Evolutionary conservation across 2,888 invertebrate genomes (phyloP), one percentile per base, ranked within the genome.

Genomic region (Andrena bicolor): DNA sequence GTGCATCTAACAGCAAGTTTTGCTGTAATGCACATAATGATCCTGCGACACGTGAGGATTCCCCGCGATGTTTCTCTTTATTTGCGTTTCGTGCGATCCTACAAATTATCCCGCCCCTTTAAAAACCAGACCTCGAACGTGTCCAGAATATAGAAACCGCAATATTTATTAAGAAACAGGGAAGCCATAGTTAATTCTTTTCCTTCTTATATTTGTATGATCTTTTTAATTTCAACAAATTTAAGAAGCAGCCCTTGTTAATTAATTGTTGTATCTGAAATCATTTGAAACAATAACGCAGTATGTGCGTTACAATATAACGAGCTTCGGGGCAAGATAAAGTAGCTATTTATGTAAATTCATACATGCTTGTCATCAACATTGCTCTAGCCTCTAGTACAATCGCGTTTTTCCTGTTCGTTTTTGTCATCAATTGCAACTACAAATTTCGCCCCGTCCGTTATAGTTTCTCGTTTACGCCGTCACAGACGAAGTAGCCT

Each of bases 1-100:
- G 51, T 73, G 68, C 65, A 77, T 68, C 75, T 70, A 64, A 68
- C 80, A 56, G 73, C 82, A 41, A 83, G 83, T 81, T 85, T 84
- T 61, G 76, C 68, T 61, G 77, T 75, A 81, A 76, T 74, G 60
- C 70, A 61, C 72, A 74, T 87, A 87, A 83, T 82, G 83, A 87
- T 77, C 80, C 82, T 82, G 81, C 69, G 83, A 85, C 85, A 85
- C 82, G 87, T 74, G 87, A 83, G 82, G 83, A 87, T 83, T 87
- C 76, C 76, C 71, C 80, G 66, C 82, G 77, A 75, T 73, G 73
- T 66, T 71, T 56, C 53, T 58, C 26, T 65, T 53, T 58, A n/a
- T 49, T 68, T 49, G 23, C 69, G 26, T 60, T 49, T 23, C 6
- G 56, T 53, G 53, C 65, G 51, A 74, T 81, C 68, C 26, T 58